phyloP scores from a whole-genome alignment of 2,797 vertebrate genomes.

The Antennarius maculatus region DNA sequence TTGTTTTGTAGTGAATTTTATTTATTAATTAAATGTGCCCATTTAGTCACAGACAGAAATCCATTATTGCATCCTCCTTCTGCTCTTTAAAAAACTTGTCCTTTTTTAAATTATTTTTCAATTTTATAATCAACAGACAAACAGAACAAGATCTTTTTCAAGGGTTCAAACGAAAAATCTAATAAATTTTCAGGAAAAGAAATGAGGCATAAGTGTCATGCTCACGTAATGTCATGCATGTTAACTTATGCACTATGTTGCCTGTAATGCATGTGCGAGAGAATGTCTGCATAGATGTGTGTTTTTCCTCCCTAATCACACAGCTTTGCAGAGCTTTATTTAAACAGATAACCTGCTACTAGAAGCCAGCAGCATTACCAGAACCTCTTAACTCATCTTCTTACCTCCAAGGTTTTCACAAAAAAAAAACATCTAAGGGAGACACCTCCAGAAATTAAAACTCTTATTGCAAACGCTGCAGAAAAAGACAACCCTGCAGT shows the following conservation, averaged over 20 bases:
- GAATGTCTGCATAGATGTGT: conserved; percentile 42
- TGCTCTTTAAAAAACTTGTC: conserved; percentile 39
- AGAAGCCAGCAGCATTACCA: conserved; percentile 67
- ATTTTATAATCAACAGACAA: conserved; percentile 53
- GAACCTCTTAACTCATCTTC: conserved; percentile 54
- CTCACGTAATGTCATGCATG: conserved; percentile 8
- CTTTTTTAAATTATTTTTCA: conserved; percentile 33
- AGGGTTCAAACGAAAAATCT: conserved; percentile 33
- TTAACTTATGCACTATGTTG: conserved; percentile 19
- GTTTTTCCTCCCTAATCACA: conserved; percentile 59
- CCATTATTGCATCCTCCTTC: conserved; percentile 35
- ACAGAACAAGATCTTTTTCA: conserved; percentile 31
- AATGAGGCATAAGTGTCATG: conserved; percentile 1
- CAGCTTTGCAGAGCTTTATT: conserved; percentile 72
- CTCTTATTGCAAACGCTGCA: conserved; percentile 76
- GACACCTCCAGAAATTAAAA: conserved; percentile 75
- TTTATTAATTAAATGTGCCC: conserved; percentile 42
- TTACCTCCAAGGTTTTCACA: conserved; percentile 68
- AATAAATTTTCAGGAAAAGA: conserved; percentile 20
- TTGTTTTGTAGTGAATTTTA: conserved; percentile 31
- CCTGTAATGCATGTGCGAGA: conserved; percentile 17
- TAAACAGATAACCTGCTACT: conserved; percentile 81
- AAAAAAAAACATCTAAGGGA: conserved; percentile 58
- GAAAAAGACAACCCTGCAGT: conserved; percentile 72
- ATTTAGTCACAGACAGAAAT: conserved; percentile 43